A percentile compares a stretch with the other conserved stretches of the same genome.
Evolutionary conservation across 2,888 invertebrate species (phyloP).

Genomic region (Sceliomorpha sp.): DNA sequence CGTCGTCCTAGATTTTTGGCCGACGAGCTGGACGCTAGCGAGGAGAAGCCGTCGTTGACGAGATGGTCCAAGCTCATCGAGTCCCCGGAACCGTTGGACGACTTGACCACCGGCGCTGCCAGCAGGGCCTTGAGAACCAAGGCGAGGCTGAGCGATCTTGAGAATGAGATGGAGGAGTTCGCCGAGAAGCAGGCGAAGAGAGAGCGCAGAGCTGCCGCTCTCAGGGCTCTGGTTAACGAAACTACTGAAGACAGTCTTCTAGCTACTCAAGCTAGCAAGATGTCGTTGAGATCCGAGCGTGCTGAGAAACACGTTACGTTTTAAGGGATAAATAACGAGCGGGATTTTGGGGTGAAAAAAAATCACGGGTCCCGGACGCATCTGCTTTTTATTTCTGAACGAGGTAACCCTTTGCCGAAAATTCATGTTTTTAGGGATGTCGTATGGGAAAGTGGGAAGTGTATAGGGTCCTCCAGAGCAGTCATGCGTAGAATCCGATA

Average conservation of each 20-base stretch:
- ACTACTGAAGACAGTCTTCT: slow-evolving; percentile 77
- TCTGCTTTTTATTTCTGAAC: no score
- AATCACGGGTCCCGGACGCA: no score
- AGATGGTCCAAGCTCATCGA: slow-evolving; percentile 84
- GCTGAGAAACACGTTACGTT: slow-evolving; percentile 78
- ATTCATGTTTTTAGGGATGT: no score
- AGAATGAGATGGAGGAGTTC: slow-evolving; percentile 88
- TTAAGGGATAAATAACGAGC: slow-evolving; percentile 53
- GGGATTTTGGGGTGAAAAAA: neutral
- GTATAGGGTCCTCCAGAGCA: no score
- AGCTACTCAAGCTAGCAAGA: slow-evolving; percentile 64
- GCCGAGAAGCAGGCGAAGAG: slow-evolving; percentile 86
- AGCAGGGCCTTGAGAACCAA: slow-evolving; percentile 85
- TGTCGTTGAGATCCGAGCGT: slow-evolving; percentile 64
- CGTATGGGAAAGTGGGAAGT: no score
- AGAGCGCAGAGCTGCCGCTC: slow-evolving; percentile 86
- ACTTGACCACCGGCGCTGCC: slow-evolving; percentile 82
- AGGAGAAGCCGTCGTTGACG: slow-evolving; percentile 82
- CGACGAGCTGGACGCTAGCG: slow-evolving; percentile 65
- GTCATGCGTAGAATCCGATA: no score
- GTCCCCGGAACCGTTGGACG: slow-evolving; percentile 48
- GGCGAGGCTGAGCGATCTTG: slow-evolving; percentile 86
- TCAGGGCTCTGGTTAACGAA: slow-evolving; percentile 86
- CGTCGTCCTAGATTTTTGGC: slow-evolving; percentile 61
- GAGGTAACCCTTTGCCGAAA: no score